Evolutionary conservation across 2,113 vertebrate genomes (phyloP).

Genomic region (Hystrix cristata): DNA sequence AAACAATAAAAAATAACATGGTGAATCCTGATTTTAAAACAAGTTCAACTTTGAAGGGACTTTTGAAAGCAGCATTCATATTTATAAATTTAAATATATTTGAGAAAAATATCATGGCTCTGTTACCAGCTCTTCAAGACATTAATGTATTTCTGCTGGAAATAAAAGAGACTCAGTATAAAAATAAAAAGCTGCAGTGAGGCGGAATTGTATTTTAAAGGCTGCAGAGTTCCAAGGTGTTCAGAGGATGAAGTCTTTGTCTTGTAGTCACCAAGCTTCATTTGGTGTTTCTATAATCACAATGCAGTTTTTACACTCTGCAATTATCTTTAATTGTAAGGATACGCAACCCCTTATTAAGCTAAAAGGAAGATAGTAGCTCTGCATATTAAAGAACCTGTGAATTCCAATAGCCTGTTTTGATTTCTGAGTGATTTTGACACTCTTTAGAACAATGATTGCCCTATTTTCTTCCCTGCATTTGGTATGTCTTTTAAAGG

Average conservation of each 20-base stretch:
- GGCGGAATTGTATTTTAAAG: slow-evolving; percentile 12
- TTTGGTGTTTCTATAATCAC: slow-evolving; percentile 80
- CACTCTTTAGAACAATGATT: neutral
- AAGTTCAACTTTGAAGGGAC: slow-evolving; percentile 42
- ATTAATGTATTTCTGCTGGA: neutral
- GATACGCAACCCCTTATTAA: slow-evolving; percentile 81
- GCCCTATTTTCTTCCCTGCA: neutral
- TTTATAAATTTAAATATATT: neutral
- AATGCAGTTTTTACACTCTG: slow-evolving; percentile 79
- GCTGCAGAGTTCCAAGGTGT: slow-evolving; percentile 42
- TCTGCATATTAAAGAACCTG: slow-evolving; percentile 74
- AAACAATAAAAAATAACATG: neutral
- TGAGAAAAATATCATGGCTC: neutral
- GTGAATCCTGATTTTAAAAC: neutral
- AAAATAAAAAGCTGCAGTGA: neutral
- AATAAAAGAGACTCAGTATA: neutral
- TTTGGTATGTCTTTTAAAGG: neutral
- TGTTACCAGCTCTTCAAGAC: neutral
- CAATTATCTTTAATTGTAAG: slow-evolving; percentile 87
- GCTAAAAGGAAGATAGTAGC: slow-evolving; percentile 83
- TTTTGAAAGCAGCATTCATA: neutral
- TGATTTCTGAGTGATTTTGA: slow-evolving; percentile 74
- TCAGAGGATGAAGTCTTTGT: slow-evolving; percentile 75
- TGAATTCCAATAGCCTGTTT: slow-evolving; percentile 68
- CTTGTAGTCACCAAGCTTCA: slow-evolving; percentile 73